Percentiles rank a stretch among this genome's conserved stretches.
Evolutionary conservation across 2,113 vertebrate species (phyloP).

Genomic region (Nycticorax nycticorax): DNA sequence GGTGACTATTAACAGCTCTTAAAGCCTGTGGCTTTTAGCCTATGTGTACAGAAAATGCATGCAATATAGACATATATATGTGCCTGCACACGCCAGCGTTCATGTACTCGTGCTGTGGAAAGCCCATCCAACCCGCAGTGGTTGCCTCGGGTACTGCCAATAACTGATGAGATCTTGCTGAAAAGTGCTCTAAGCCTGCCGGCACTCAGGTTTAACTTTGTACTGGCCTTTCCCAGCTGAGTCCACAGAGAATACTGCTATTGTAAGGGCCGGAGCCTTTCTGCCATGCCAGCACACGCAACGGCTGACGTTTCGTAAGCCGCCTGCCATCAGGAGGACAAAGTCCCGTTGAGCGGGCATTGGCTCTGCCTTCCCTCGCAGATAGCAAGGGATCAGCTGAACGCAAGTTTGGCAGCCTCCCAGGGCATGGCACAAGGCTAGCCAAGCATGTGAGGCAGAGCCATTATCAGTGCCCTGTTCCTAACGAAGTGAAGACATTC

Average conservation of each 20-base stretch:
- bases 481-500: slow-evolving; percentile 37
- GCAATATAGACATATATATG: rapidly evolving
- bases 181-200: not conserved
- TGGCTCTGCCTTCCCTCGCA: slow-evolving; percentile 38
- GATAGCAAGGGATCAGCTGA: slow-evolving; percentile 55
- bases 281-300: not conserved
- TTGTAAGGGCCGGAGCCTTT: slow-evolving; percentile 1
- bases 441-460: slow-evolving; percentile 30
- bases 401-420: slow-evolving; percentile 34
- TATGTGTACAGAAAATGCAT: rapidly evolving
- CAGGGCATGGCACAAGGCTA: slow-evolving; percentile 47
- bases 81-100: rapidly evolving
- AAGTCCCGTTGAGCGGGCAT: slow-evolving; percentile 32
- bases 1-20: not conserved
- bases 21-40: not conserved
- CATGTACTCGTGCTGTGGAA: rapidly evolving
- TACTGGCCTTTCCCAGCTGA: not conserved
- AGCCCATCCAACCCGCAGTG: not conserved
- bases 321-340: slow-evolving; percentile 25
- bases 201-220: not conserved
- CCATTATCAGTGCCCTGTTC: not conserved
- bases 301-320: not conserved
- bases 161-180: not conserved
- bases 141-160: rapidly evolving
- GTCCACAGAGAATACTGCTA: not conserved